Evolutionary conservation across 2,797 vertebrate genomes (phyloP).

Genomic region (Delichon dasypus): DNA sequence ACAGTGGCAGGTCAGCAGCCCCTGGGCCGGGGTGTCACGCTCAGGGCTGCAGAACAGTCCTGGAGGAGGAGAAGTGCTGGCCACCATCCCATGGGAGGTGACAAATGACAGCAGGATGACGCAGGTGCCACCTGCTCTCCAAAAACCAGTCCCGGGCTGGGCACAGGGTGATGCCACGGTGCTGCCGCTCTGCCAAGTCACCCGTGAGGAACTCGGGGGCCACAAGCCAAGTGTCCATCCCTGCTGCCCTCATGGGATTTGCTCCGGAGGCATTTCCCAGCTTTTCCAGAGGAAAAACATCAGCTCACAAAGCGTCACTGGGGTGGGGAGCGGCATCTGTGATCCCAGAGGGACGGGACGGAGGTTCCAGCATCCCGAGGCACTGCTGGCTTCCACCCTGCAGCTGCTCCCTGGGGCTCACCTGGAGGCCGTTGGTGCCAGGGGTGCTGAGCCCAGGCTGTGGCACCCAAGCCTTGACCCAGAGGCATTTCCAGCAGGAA

Average conservation of each 20-base stretch:
- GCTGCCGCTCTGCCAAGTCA: neutral
- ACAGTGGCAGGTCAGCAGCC: neutral
- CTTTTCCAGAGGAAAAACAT: neutral
- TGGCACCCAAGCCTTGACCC: neutral
- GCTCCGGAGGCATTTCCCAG: neutral
- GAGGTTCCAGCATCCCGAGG: neutral
- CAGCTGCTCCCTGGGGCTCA: neutral
- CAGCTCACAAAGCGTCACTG: neutral
- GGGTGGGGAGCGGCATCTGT: rapidly evolving
- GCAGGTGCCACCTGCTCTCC: neutral
- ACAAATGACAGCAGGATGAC: neutral
- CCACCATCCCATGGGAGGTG: neutral
- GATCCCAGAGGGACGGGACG: neutral
- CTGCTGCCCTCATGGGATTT: rapidly evolving
- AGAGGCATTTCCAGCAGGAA: neutral
- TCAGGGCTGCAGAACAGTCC: neutral
- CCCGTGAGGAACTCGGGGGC: rapidly evolving
- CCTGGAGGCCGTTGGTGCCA: rapidly evolving
- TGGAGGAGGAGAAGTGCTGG: neutral
- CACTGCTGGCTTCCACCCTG: neutral
- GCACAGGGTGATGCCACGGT: rapidly evolving
- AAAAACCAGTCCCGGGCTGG: neutral
- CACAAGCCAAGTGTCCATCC: neutral
- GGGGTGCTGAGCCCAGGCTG: neutral
- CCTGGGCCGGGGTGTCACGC: rapidly evolving